Evolutionary conservation across 2,888 invertebrate genomes (phyloP), one percentile per base, ranked within the genome.

Genomic region (Xylota segnis): DNA sequence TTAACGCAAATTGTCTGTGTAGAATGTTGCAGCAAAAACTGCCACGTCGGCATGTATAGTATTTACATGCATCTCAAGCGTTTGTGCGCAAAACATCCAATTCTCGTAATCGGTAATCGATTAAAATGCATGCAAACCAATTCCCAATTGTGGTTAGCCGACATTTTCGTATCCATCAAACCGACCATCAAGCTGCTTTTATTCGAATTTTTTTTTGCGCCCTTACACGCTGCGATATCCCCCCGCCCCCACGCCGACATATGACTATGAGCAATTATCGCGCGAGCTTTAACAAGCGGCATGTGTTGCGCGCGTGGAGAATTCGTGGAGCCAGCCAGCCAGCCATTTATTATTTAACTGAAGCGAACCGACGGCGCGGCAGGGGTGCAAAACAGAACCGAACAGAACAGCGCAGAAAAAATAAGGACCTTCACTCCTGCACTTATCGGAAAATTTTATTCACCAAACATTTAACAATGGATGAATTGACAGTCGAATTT

Each of bases 111-210:
- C 76, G 76, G 76, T 66, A 83, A 79, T 78, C 83, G 83, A 83
- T 83, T 68, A 74, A 83, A 83, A 78, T 68, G 40, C 56, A 56
- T 68, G 47, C 78, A 79, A 63, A 65, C 74, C 78, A 75, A 63
- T 70, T 74, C 68, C 78, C 83, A 79, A 70, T 58, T 70, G 78
- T 58, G 83, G 83, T 83, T 74, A 58, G 74, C 83, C 83, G 68
- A 65, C 34, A 83, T 70, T 74, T 75, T 74, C 70, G 78, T 74
- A 79, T 79, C 78, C 83, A 79, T 78, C 83, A 83, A 83, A 83
- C 68, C 63, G 79, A 63, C 72, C 74, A 83, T 74, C 68, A 75
- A 65, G 68, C 78, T 68, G 83, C 12, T 83, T 78, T 70, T 78
- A 47, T 79, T 52, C 16, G 5, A 23, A 4, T 66, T 66, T 72